Base-by-base conservation (phyloP, 2,113 vertebrate genomes). In the Trichomycterus rosablanca region DNA sequence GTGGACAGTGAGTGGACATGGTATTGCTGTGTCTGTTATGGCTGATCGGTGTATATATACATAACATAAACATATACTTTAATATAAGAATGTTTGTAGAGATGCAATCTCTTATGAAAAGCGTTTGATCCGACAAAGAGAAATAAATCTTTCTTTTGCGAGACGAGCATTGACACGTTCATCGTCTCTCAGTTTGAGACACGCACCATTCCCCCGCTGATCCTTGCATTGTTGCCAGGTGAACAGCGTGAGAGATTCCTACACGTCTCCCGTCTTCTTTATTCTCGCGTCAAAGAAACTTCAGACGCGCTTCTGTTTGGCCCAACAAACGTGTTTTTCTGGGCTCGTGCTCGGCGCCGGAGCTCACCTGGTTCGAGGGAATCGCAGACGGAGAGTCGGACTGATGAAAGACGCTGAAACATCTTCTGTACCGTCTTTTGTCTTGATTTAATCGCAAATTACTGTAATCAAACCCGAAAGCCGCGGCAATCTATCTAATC, bases 321-420 rank as follows among this genome's bases (percentile, higher is more conserved):
- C 16, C 23, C n/a, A 59, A 48, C 15, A 62, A 66, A 63, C 18
- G 3, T 28, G 51, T 49, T 16, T 59, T 46, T n/a, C n/a, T n/a
- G n/a, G n/a, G n/a, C n/a, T n/a, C n/a, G n/a, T n/a, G n/a, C n/a
- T n/a, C n/a, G n/a, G n/a, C n/a, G n/a, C n/a, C n/a, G n/a, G n/a
- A n/a, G n/a, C 32, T 20, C 34, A 28, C n/a, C 40, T n/a, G 50
- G 10, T 8, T 5, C 30, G 8, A 5, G 32, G 11, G 19, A 18
- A 39, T 8, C 50, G 44, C 44, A 28, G 1, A 49, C 0, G 15
- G 1, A 26, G 16, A 39, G 39, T 18, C n/a, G 7, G 12, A 40
- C 14, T 40, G 11, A n/a, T n/a, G 37, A n/a, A 48, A 59, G 20
- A 30, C 15, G 4, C 7, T 18, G 15, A 32, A 9, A 15, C 34